A percentile compares a stretch with the other conserved stretches of the same genome.
Conservation (phyloP, 2,888 invertebrate species). For the Agrenia bidenticulata region DNA sequence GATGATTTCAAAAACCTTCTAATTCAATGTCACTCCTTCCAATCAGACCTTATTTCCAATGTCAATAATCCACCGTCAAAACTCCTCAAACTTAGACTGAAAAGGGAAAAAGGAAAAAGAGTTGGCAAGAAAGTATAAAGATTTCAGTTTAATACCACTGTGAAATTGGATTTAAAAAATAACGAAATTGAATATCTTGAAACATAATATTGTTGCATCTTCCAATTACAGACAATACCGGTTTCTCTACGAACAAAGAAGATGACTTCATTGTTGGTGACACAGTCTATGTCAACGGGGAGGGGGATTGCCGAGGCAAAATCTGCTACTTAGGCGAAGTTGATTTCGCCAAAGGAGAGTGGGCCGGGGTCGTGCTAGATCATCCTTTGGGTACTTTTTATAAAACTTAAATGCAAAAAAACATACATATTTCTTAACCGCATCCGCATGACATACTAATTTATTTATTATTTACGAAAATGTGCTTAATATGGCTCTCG, state of each 20-base stretch:
- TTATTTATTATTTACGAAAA: neutral
- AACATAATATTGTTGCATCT: too few species aligned
- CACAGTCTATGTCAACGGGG: constrained; percentile 88
- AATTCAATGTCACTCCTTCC: too few species aligned
- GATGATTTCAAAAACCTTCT: too few species aligned
- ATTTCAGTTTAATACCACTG: too few species aligned
- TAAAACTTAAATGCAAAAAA: neutral
- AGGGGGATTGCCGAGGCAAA: constrained; percentile 73
- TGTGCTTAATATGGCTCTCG: constrained; percentile 48
- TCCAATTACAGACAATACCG: constrained; percentile 17
- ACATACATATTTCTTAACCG: too few species aligned
- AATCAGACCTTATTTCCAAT: too few species aligned
- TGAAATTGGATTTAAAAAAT: too few species aligned
- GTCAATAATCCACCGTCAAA: too few species aligned
- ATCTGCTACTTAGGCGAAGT: constrained; percentile 93
- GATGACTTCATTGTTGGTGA: constrained; percentile 90
- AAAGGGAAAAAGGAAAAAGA: too few species aligned
- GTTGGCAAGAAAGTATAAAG: too few species aligned
- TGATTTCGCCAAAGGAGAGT: constrained; percentile 95
- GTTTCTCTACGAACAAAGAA: neutral
- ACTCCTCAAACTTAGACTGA: too few species aligned
- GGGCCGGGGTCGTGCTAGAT: constrained; percentile 96
- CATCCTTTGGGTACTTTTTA: constrained; percentile 76
- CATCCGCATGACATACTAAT: neutral
- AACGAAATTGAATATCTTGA: too few species aligned